Evolutionary conservation across 2,113 vertebrate species (phyloP).

Genomic region (Bagarius yarrelli): DNA sequence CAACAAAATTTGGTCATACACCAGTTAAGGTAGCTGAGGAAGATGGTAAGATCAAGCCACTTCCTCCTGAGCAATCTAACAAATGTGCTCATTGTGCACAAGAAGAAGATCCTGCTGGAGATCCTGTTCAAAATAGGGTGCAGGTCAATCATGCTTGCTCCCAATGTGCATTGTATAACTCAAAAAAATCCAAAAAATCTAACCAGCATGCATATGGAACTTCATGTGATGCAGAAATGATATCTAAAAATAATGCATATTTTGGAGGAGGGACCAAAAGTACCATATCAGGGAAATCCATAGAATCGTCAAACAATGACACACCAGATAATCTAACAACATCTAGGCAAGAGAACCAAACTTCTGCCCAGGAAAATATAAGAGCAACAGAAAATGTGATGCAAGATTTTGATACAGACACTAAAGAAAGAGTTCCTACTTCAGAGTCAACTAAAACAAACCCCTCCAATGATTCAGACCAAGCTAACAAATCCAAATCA

Average conservation of each 20-base stretch:
- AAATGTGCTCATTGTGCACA: conserved; percentile 26
- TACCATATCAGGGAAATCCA: conserved; percentile 20
- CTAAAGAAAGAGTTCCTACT: conserved; percentile 16
- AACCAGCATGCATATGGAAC: conserved; percentile 16
- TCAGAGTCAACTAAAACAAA: conserved; percentile 35
- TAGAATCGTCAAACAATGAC: conserved; percentile 9
- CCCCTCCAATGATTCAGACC: conserved; percentile 27
- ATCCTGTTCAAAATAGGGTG: conserved; percentile 15
- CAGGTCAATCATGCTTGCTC: background rate
- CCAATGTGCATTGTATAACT: conserved; percentile 29
- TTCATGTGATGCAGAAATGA: conserved; percentile 3
- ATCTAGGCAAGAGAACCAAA: background rate
- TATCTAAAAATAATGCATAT: conserved; percentile 18
- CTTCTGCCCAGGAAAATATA: conserved; percentile 30
- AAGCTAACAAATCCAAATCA: conserved; percentile 26
- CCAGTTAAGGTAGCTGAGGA: conserved; percentile 30
- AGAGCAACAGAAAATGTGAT: background rate
- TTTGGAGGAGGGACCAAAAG: conserved; percentile 20
- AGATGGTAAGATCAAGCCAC: conserved; percentile 36
- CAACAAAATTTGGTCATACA: conserved; percentile 30
- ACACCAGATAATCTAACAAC: conserved; percentile 6
- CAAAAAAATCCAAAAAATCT: conserved; percentile 26
- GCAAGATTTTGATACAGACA: background rate
- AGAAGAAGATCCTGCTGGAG: background rate
- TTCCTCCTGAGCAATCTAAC: conserved; percentile 36